Evolutionary conservation across 2,797 vertebrate species (phyloP).

Genomic region (Argya squamiceps): DNA sequence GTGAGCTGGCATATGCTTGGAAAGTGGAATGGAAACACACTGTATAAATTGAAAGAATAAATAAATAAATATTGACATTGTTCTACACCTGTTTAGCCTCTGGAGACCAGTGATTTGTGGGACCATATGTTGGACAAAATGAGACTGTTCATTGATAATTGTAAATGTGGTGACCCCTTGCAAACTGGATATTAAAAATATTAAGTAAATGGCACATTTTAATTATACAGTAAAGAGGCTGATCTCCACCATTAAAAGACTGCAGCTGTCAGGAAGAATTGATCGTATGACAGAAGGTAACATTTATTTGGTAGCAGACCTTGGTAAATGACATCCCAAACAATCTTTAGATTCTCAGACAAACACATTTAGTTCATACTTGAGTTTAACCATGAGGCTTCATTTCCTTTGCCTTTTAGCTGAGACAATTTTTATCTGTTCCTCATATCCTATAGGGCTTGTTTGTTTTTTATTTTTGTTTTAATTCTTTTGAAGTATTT

Average conservation of each 20-base stretch:
- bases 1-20: conserved; percentile 19
- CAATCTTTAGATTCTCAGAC: not conserved
- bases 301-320: conserved; percentile 47
- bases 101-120: conserved; percentile 54
- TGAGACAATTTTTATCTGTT: not conserved
- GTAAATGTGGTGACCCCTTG: conserved; percentile 52
- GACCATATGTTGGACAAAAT: conserved; percentile 63
- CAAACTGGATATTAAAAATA: conserved; percentile 59
- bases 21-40: not conserved
- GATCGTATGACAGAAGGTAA: conserved; percentile 54
- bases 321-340: conserved; percentile 43
- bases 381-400: not conserved
- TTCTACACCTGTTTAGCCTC: conserved; percentile 54
- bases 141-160: conserved; percentile 50
- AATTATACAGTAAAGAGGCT: conserved; percentile 52
- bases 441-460: not conserved
- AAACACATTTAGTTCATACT: not conserved
- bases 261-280: conserved; percentile 31
- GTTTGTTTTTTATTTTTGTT: not conserved
- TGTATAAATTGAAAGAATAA: conserved; percentile 38
- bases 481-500: conserved; percentile 29
- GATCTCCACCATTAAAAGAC: conserved; percentile 48
- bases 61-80: conserved; percentile 67
- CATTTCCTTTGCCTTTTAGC: not conserved
- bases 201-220: conserved; percentile 60